Evolutionary conservation across 2,888 invertebrate genomes (phyloP), one percentile per base, ranked within the genome.

Genomic region (Aleiodes leptofemur): DNA sequence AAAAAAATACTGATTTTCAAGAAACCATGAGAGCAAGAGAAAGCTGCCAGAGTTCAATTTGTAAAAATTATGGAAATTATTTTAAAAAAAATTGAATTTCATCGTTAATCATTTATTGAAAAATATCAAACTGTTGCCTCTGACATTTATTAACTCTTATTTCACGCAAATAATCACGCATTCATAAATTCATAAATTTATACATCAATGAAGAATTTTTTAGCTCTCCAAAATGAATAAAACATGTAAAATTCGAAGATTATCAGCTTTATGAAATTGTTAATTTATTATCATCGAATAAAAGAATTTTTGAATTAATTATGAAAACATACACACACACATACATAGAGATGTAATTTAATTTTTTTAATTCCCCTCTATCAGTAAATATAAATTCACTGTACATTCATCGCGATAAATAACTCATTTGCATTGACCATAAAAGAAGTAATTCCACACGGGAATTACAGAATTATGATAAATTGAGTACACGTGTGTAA

Each of bases 41-140:
- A 23, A 23, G 2, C 23, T 23, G 23, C 23, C 2, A 23, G 23
- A 23, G 23, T 23, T 23, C 23, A 23, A 23, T 23, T 23, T 23
- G 1, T 1, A 23, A 23, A 23, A 23, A 23, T 23, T 23, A 1
- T 23, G 23, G 23, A n/a, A n/a, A n/a, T n/a, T n/a, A n/a, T n/a
- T n/a, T n/a, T n/a, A n/a, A n/a, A n/a, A n/a, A n/a, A n/a, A n/a
- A n/a, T n/a, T n/a, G 23, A 23, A 23, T 23, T 74, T 38, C 51
- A 8, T 56, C 57, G 74, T 53, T 69, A 74, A 74, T 74, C 59
- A 23, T 74, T 48, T 48, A 51, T 69, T 69, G 74, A 69, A 23
- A 64, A 43, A 69, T 61, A 16, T 61, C 69, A 14, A 38, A 56
- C 43, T 43, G 53, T 38, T 59, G 31, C 43, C 13, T 13, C 16